Base-by-base conservation (phyloP, 2,113 vertebrate species). In the Micronycteris hirsuta region DNA sequence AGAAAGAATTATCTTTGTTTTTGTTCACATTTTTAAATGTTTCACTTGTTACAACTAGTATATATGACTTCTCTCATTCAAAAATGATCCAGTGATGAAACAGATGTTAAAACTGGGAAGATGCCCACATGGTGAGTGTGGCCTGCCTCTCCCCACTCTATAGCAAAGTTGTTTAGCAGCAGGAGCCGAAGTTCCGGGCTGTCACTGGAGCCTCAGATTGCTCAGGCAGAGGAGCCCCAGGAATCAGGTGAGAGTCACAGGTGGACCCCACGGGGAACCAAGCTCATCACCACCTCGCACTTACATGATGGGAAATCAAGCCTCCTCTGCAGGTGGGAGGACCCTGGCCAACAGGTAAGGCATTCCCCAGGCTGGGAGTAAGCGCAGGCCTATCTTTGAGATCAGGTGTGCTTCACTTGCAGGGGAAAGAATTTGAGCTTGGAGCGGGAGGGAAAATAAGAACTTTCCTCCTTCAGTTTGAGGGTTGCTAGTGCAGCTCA, bases 241-340 rank as follows among this genome's bases (percentile, higher is more conserved):
- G 28, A 58, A 86, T 31, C n/a, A 26, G 10, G 86, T 28, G 56
- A 84, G 70, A 67, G 31, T 58, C 54, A 45, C 54, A 82, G 33
- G 7, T 73, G 92, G 49, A 38, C 36, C 19, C 36, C 8, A 1
- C 3, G 8, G 61, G 54, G 31, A 11, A 7, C 52, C 0, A 0
- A 22, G n/a, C 70, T 76, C 41, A 12, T 13, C 7, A 28, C 13
- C 36, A 22, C 14, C 28, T 78, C 19, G 26, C 63, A 65, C 61
- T 22, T 52, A 38, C 10, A 31, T 74, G 49, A 76, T 19, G 17
- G n/a, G 41, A 7, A 54, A 78, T 28, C 4, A 3, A 38, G 36
- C 31, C 52, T 87, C 49, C n/a, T 77, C 77, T 83, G 77, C 49
- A 71, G 87, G 67, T 67, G 91, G 81, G 31, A 85, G 77, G 31